phyloP scores from a whole-genome alignment of 1,140 invertebrate genomes.

The Conopomorpha cramerella region DNA sequence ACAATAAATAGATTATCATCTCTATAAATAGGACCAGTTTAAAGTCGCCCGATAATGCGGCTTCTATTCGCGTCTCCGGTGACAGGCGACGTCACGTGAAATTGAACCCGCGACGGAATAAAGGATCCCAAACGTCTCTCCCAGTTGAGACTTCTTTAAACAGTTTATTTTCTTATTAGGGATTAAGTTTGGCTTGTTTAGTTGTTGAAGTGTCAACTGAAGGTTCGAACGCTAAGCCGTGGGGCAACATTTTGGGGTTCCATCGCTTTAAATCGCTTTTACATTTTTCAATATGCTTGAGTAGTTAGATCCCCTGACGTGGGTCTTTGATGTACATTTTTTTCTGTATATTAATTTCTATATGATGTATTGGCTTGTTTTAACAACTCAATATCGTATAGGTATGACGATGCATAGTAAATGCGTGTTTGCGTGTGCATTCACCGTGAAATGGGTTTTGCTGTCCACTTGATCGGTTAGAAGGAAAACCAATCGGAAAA shows the following conservation, averaged over 20 bases:
- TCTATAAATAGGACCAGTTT: conserved; percentile 54
- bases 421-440: too few species aligned
- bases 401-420: too few species aligned
- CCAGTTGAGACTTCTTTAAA: conserved; percentile 42
- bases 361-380: too few species aligned
- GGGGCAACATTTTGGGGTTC: too few species aligned
- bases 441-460: conserved; percentile 34
- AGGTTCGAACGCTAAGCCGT: too few species aligned
- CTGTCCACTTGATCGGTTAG: conserved; percentile 26
- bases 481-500: conserved; percentile 35
- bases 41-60: conserved; percentile 41
- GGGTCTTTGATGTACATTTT: too few species aligned
- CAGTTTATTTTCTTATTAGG: conserved; percentile 32
- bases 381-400: too few species aligned
- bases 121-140: conserved; percentile 19
- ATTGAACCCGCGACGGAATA: conserved; percentile 53
- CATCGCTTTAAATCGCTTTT: too few species aligned
- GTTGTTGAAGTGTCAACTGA: conserved; percentile 38
- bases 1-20: conserved; percentile 59
- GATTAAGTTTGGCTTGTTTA: conserved; percentile 51
- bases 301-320: too few species aligned
- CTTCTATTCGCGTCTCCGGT: conserved; percentile 40
- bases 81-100: conserved; percentile 55
- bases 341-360: too few species aligned
- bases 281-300: too few species aligned